phyloP scores from a whole-genome alignment of 2,113 vertebrate genomes.

The Fukomys damarensis region DNA sequence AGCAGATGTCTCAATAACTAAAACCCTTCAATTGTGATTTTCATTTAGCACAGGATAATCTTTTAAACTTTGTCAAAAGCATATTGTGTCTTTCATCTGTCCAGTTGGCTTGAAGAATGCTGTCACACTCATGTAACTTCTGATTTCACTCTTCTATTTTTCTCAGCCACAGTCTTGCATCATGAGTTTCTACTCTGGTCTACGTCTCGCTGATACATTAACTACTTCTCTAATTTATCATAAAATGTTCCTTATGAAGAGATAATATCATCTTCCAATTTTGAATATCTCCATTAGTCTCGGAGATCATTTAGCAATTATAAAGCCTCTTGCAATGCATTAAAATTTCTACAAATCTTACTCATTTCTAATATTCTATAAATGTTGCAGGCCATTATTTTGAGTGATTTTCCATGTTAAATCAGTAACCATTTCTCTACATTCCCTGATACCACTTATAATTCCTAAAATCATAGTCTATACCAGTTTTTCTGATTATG shows the following conservation, averaged over 20 bases:
- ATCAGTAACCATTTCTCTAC: not conserved
- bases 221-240: not conserved
- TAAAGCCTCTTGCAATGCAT: not conserved
- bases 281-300: not conserved
- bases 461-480: not conserved
- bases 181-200: not conserved
- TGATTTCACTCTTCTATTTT: not conserved
- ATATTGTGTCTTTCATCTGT: conserved; percentile 1
- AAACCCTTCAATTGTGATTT: not conserved
- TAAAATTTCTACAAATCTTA: not conserved
- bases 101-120: not conserved
- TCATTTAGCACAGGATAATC: not conserved
- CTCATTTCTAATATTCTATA: not conserved
- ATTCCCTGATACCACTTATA: not conserved
- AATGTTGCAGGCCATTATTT: not conserved
- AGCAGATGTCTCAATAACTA: conserved; percentile 3
- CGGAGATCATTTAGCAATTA: not conserved
- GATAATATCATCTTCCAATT: not conserved
- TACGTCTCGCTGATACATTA: not conserved
- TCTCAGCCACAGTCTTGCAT: not conserved
- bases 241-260: not conserved
- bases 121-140: not conserved
- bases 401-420: conserved; percentile 16
- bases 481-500: not conserved
- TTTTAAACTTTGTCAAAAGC: not conserved